Base-by-base conservation (phyloP, 2,888 invertebrate genomes). In the Listrodromus nycthemerus region DNA sequence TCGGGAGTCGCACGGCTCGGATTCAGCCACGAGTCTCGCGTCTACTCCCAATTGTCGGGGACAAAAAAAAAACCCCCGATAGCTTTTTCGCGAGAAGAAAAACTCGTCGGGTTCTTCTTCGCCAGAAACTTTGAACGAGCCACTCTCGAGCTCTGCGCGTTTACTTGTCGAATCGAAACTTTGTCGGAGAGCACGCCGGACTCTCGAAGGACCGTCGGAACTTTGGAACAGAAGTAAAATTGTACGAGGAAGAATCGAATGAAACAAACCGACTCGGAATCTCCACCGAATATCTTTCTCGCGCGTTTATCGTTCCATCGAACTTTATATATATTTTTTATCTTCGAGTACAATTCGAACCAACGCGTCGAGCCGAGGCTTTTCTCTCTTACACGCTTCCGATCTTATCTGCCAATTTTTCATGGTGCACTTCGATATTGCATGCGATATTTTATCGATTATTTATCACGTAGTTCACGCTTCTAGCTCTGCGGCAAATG, bases 371-470 rank as follows among this genome's bases (percentile, higher is more conserved):
- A 37, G 37, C 21, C 19, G 21, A 70, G 55, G 52, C 69, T 65
- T 71, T 65, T 48, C 24, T 48, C 69, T 50, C 33, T 41, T 65
- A 41, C 66, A 37, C 63, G 61, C 63, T 65, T 21, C 48, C 75
- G 63, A 48, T 37, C 67, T 81, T 74, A 58, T 78, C 74, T 83
- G 66, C 74, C 80, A 75, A 66, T 80, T 67, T 83, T 80, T 73
- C 66, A 69, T 48, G 80, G 27, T 63, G 77, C 75, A 79, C 45
- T 69, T 82, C 65, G 65, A 82, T 84, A 82, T 84, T 82, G 37
- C 71, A 74, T 77, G 58, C 80, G 77, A 73, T 73, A 63, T 58
- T 65, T n/a, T 63, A 58, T n/a, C 16, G 4, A 61, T n/a, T 13
- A 30, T 33, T 63, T 45, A n/a, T 61, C 33, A 30, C 5, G 30